A percentile compares a stretch with the other conserved stretches of the same genome.
These are phyloP conservation scores for Anoplopoma fimbria DNA, from an alignment of 2,113 vertebrate genomes.

Conservation along the genomic window DNA sequence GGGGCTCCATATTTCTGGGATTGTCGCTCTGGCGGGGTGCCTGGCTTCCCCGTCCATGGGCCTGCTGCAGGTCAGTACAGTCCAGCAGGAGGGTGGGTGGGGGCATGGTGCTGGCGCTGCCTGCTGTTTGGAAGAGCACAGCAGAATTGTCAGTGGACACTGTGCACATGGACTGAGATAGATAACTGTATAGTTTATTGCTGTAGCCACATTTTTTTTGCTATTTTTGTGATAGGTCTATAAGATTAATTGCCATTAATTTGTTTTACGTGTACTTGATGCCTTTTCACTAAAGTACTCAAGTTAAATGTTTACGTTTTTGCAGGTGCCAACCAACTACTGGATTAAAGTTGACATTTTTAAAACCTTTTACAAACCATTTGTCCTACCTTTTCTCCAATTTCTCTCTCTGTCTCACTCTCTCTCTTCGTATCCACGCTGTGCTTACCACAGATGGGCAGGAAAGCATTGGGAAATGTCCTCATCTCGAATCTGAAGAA, in stretches of 20 bases:
- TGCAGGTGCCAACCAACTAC: constrained; percentile 51
- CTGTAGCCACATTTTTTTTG: constrained; percentile 2
- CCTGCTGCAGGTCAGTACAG: constrained; percentile 85
- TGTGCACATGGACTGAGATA: constrained; percentile 52
- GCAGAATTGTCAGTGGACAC: constrained; percentile 49
- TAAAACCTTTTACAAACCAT: neutral
- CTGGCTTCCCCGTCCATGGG: constrained; percentile 82
- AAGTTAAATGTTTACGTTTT: constrained; percentile 15
- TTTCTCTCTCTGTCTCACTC: constrained; percentile 7
- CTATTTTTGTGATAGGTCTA: constrained; percentile 1
- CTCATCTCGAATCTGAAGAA: constrained; percentile 96
- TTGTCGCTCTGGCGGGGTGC: constrained; percentile 82
- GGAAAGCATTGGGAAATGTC: constrained; percentile 93
- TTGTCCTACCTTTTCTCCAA: constrained; percentile 20
- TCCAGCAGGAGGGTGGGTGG: constrained; percentile 72
- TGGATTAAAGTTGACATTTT: constrained; percentile 28
- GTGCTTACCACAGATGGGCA: constrained; percentile 81
- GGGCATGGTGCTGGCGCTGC: constrained; percentile 49
- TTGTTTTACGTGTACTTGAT: constrained; percentile 25
- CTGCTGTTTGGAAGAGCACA: constrained; percentile 53
- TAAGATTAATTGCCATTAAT: neutral
- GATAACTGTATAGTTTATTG: constrained; percentile 38
- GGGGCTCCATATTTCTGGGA: constrained; percentile 86
- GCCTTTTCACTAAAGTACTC: constrained; percentile 11
- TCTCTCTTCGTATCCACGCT: constrained; percentile 2